Percentiles rank a stretch among this genome's conserved stretches.
phyloP scores from a whole-genome alignment of 2,113 vertebrate species.

The Ammodytes dubius region DNA sequence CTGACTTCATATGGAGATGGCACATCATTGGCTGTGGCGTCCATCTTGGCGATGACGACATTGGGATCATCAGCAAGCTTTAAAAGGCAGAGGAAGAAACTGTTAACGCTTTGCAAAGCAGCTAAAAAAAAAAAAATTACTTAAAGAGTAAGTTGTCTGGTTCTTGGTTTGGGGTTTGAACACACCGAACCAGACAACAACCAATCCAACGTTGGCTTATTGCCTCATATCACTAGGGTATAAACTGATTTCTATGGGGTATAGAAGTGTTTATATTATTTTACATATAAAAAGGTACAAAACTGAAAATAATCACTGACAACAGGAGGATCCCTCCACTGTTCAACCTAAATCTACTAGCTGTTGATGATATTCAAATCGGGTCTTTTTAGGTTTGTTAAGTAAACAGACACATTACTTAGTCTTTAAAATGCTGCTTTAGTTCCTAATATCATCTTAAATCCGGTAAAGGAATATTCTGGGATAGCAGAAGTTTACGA shows the following conservation, averaged over 20 bases:
- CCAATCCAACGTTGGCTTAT: neutral
- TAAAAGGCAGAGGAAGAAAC: conserved; percentile 31
- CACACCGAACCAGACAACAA: neutral
- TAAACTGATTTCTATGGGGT: neutral
- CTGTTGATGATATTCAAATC: neutral
- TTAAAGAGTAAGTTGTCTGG: neutral
- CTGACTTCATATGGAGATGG: conserved; percentile 96
- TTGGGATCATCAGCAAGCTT: conserved; percentile 92
- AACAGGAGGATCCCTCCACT: neutral
- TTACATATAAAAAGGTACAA: neutral
- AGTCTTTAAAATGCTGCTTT: neutral
- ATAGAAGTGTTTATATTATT: neutral
- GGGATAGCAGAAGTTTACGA: neutral
- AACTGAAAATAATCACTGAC: neutral
- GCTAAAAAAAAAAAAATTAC: neutral
- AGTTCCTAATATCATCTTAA: neutral
- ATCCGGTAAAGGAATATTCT: too few relatives aligned
- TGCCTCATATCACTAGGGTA: neutral
- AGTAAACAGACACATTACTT: neutral
- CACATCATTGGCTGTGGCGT: conserved; percentile 98
- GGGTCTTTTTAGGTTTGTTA: neutral
- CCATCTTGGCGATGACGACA: conserved; percentile 97
- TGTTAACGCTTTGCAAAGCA: neutral
- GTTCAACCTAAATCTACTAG: neutral
- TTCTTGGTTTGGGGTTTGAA: neutral